phyloP scores from a whole-genome alignment of 2,797 vertebrate genomes.

The Pseudomugil gertrudae region DNA sequence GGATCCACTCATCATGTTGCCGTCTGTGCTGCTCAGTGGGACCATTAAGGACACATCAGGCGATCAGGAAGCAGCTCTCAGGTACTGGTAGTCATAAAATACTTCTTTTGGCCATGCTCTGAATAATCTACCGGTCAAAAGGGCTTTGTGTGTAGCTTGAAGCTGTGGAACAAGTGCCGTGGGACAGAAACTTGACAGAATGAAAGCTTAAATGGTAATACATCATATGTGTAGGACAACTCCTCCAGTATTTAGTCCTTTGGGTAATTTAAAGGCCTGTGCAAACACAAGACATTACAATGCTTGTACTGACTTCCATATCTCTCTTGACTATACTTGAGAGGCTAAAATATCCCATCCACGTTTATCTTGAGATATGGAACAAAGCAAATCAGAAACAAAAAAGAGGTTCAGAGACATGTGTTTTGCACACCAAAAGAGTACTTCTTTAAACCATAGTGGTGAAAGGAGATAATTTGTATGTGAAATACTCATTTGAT shows the following conservation, averaged over 20 bases:
- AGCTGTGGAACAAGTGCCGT: slow-evolving; percentile 48
- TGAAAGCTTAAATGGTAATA: slow-evolving; percentile 40
- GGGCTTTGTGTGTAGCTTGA: slow-evolving; percentile 30
- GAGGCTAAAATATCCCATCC: slow-evolving; percentile 35
- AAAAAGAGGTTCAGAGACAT: slow-evolving; percentile 54
- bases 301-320: slow-evolving; percentile 20
- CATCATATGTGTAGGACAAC: slow-evolving; percentile 44
- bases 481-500: slow-evolving; percentile 97
- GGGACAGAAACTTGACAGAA: slow-evolving; percentile 50
- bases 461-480: slow-evolving; percentile 77
- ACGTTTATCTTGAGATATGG: slow-evolving; percentile 49
- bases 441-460: slow-evolving; percentile 56
- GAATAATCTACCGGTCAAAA: slow-evolving; percentile 69
- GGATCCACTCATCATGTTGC: slow-evolving; percentile 73
- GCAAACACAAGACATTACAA: neutral
- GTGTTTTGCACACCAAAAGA: slow-evolving; percentile 61
- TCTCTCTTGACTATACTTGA: slow-evolving; percentile 15
- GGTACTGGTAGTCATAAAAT: slow-evolving; percentile 69
- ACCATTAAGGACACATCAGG: slow-evolving; percentile 76
- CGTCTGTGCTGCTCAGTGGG: slow-evolving; percentile 62
- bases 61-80: slow-evolving; percentile 62
- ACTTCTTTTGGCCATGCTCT: slow-evolving; percentile 69
- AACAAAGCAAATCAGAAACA: slow-evolving; percentile 62
- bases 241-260: slow-evolving; percentile 14
- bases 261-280: slow-evolving; percentile 15